These are phyloP conservation scores for Drosophila parabipectinata DNA, from an alignment of 1,140 invertebrate species.

Conservation along the genomic window DNA sequence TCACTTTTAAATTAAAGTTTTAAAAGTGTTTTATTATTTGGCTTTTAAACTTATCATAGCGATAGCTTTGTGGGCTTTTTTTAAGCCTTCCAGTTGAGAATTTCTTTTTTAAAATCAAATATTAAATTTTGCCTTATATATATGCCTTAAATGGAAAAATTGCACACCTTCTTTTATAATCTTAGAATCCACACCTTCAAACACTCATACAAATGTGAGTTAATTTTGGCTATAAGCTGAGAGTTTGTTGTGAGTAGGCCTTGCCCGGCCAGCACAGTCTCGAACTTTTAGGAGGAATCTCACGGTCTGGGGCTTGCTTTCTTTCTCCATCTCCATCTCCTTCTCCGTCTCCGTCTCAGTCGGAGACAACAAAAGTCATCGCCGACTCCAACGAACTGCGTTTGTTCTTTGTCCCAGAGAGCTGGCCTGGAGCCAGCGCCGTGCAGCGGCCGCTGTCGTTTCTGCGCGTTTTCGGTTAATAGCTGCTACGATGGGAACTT, in stretches of 20 bases:
- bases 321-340: slow-evolving; percentile 49
- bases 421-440: slow-evolving; percentile 40
- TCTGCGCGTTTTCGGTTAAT: slow-evolving; percentile 58
- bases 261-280: not conserved
- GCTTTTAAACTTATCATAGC: too few species aligned
- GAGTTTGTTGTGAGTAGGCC: not conserved
- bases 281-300: slow-evolving; percentile 68
- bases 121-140: too few species aligned
- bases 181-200: too few species aligned
- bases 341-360: not conserved
- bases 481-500: slow-evolving; percentile 48
- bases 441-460: slow-evolving; percentile 13
- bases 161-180: too few species aligned
- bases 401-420: slow-evolving; percentile 68
- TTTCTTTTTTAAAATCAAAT: too few species aligned
- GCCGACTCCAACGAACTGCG: slow-evolving; percentile 50
- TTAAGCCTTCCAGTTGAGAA: too few species aligned
- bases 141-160: too few species aligned
- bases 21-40: too few species aligned
- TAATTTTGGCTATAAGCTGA: not conserved
- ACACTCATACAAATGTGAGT: not conserved
- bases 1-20: too few species aligned
- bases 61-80: too few species aligned
- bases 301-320: slow-evolving; percentile 66
- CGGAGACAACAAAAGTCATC: not conserved